Conservation (phyloP, 2,113 vertebrate species). For the Psephotus haematonotus region DNA sequence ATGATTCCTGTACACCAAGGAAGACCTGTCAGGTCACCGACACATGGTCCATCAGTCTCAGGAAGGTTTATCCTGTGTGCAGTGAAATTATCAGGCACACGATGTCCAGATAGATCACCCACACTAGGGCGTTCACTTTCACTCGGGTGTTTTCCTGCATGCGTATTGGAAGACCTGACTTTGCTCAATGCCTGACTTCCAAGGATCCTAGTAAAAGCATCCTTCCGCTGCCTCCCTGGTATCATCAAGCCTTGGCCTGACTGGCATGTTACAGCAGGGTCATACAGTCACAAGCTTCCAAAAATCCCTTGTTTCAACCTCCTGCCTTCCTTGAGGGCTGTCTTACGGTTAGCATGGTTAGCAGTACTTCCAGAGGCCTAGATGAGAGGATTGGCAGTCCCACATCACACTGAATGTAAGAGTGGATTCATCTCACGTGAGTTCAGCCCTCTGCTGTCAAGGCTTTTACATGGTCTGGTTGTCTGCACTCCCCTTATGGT, state of each 20-base stretch:
- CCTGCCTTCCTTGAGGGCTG: neutral
- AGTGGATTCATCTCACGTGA: neutral
- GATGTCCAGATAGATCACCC: neutral
- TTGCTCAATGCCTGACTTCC: neutral
- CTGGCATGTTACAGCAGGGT: neutral
- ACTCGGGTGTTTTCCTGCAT: neutral
- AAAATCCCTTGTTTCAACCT: neutral
- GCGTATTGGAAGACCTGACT: neutral
- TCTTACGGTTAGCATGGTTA: neutral
- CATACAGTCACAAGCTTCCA: neutral
- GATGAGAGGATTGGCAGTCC: neutral
- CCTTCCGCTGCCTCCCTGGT: neutral
- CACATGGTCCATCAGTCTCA: neutral
- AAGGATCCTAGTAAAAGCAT: neutral
- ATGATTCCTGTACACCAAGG: neutral
- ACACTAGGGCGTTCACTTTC: neutral
- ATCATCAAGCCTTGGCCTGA: neutral
- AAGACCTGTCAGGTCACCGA: neutral
- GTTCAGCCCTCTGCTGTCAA: neutral
- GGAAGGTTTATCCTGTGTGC: neutral
- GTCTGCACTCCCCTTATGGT: neutral
- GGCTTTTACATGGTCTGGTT: neutral
- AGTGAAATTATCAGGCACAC: neutral
- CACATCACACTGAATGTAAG: accelerated
- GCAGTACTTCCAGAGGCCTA: neutral